Evolutionary conservation across 2,888 invertebrate species (phyloP), one percentile per base, ranked within the genome.

Genomic region (Acleris laterana): DNA sequence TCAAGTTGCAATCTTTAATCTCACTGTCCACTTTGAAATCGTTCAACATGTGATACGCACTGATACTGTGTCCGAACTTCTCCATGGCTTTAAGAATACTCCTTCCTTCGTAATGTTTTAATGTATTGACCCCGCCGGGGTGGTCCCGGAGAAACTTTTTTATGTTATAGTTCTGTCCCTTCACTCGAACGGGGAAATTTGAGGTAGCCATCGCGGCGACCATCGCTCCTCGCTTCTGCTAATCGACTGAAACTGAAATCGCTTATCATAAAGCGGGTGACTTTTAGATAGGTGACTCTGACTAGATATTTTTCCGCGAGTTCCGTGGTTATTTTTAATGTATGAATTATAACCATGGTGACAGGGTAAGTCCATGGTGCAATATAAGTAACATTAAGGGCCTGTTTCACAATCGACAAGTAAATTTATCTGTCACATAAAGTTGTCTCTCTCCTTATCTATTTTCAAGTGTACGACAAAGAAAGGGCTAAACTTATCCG

Each of bases 71-170:
- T 11, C 93, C 89, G 44, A 93, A 93, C 20, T 93, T 86, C 53
- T 80, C 74, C 93, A 96, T 94, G 16, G 93, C 94, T 19, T 88
- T 82, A 20, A 89, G 81, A 42, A 96, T 84, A 60, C 93, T 93
- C 75, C 90, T 93, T 5, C 94, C 93, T 75, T 90, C 86, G 72
- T 90, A 95, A n/a, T 84, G 83, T 71, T 93, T 87, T 1, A 97
- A 83, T 1, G 95, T 95, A 74, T 95, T 95, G 0, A 94, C 81
- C 0, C 97, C 96, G 0, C 96, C 97, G 0, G 97, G 97, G 82
- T 97, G 96, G 74, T 96, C 95, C 60, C 93, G 93, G 59, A 96
- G 74, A 77, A 97, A 96, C 44, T 89, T 83, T 55, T 93, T 87
- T 62, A 97, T 88, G 78, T 97, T 94, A 84, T 96, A 96, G 57